A percentile compares a stretch with the other conserved stretches of the same genome.
These are phyloP conservation scores for Haliclystus octoradiatus DNA, from an alignment of 30 jellyfish, hydroid and myxozoan genomes.

Conservation along the genomic window DNA sequence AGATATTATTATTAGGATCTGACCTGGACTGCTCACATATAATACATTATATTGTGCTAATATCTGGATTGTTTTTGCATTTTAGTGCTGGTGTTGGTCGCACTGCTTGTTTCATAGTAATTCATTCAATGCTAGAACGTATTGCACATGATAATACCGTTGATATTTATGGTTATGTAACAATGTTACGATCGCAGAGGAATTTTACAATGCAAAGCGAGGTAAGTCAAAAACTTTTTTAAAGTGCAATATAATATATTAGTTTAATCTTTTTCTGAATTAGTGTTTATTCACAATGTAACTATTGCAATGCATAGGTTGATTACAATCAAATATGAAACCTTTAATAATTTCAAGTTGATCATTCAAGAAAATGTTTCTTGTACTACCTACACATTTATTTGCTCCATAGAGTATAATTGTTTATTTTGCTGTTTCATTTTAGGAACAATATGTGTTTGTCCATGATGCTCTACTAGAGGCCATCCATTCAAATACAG, in stretches of 20 bases:
- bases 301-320: too few species aligned
- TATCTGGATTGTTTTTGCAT: not conserved
- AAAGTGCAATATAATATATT: not conserved
- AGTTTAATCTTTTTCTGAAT: not conserved
- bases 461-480: slow-evolving; percentile 78
- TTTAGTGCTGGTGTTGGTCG: slow-evolving; percentile 82
- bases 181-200: slow-evolving; percentile 77
- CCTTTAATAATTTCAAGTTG: too few species aligned
- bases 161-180: slow-evolving; percentile 68
- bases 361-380: too few species aligned
- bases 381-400: too few species aligned
- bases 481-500: slow-evolving; percentile 75
- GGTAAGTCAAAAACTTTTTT: slow-evolving; percentile 16
- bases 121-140: slow-evolving; percentile 62
- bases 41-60: too few species aligned
- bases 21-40: too few species aligned
- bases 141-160: slow-evolving; percentile 40
- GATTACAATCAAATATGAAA: too few species aligned
- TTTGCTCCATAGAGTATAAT: too few species aligned
- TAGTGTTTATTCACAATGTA: too few species aligned
- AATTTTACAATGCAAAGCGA: slow-evolving; percentile 72
- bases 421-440: too few species aligned
- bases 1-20: too few species aligned
- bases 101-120: slow-evolving; percentile 64
- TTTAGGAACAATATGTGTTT: slow-evolving; percentile 71